Percentiles rank a stretch among this genome's conserved stretches.
Conservation (phyloP, 2,113 vertebrate genomes). For the Heptranchias perlo region DNA sequence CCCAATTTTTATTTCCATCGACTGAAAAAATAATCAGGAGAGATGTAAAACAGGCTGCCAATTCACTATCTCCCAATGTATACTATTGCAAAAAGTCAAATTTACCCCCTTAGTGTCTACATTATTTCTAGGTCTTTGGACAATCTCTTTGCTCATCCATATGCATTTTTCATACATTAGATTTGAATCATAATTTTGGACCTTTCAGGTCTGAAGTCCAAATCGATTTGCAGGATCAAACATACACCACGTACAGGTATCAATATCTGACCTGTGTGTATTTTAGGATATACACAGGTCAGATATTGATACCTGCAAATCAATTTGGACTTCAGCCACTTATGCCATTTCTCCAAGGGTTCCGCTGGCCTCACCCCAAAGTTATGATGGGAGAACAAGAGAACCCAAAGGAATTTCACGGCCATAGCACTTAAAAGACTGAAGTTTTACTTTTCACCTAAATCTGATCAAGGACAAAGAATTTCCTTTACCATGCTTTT, state of each 20-base stretch:
- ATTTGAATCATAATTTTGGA: background rate
- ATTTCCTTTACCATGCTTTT: conserved; percentile 52
- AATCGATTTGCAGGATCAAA: background rate
- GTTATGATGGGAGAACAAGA: too few relatives aligned
- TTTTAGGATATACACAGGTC: too few relatives aligned
- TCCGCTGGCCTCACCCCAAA: background rate
- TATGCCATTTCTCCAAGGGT: background rate
- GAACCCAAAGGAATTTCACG: background rate
- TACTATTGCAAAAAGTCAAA: background rate
- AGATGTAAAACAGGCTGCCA: background rate
- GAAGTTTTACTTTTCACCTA: background rate
- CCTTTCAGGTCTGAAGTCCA: background rate
- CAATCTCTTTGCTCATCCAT: background rate
- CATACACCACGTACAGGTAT: too few relatives aligned
- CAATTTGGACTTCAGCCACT: too few relatives aligned
- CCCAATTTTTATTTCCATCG: too few relatives aligned
- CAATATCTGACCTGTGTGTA: too few relatives aligned
- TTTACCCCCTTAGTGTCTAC: background rate
- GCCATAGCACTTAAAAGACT: background rate
- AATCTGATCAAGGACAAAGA: background rate
- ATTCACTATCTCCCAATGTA: background rate
- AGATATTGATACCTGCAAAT: too few relatives aligned
- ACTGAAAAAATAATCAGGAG: too few relatives aligned
- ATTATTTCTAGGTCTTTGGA: background rate
- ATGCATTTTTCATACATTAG: background rate